Base-by-base conservation (phyloP, 2,888 invertebrate species). In the Panopea generosa region DNA sequence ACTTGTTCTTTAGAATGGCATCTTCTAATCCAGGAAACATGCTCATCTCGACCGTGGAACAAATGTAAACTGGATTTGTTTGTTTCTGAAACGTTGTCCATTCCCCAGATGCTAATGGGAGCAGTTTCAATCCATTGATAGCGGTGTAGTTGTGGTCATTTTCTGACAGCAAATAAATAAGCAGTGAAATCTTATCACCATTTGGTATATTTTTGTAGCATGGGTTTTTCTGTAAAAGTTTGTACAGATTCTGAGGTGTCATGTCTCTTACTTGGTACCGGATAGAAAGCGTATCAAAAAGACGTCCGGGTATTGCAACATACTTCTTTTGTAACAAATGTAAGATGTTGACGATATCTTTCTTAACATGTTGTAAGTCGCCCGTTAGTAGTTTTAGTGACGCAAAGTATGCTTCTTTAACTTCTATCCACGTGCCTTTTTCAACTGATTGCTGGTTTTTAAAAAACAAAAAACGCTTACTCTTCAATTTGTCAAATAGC, bases 91-190 rank as follows among this genome's bases (percentile, higher is more conserved):
- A 80, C 20, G 24, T 38, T 50, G 24, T 26, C 59, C 86, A 87
- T 9, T 68, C 74, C 1, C 84, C 84, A 60, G 84, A 77, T 16
- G 82, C 78, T 26, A 89, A 68, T 20, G 87, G 89, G 14, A 89
- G 73, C 22, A 89, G 70, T 22, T 80, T 60, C 4, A 89, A 62
- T 1, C 80, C 86, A 45, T 83, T 60, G 9, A 88, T 62, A 6
- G 55, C 18, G 22, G 2, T 27, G 33, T 57, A 67, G 16, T 52
- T 47, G 9, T 20, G 16, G 26, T 50, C 45, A 22, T 33, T 4
- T 33, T n/a, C n/a, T n/a, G 49, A 20, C 2, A 77, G 24, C 14
- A 76, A 27, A 53, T 66, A 77, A 14, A 26, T 33, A 11, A 77
- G 52, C 18, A 77, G 18, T 40, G 52, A 1, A 4, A 45, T 18